A percentile compares a stretch with the other conserved stretches of the same genome.
Evolutionary conservation across 2,113 vertebrate species (phyloP).

Genomic region (Oncorhynchus clarkii): DNA sequence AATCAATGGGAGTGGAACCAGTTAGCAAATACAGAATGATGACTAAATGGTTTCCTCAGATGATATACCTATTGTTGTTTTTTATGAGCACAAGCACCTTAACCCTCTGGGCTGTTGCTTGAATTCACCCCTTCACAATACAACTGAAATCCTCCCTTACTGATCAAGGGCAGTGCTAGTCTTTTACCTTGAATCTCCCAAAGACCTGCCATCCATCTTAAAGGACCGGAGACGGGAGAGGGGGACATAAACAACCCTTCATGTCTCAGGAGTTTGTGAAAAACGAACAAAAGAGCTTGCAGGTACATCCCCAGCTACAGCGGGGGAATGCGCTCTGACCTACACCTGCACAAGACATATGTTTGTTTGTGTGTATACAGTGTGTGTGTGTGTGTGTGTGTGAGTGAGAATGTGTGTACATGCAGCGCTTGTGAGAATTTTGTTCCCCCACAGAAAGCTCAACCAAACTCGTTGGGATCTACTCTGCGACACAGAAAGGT

Average conservation of each 20-base stretch:
- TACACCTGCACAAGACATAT: too few species aligned
- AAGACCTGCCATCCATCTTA: constrained; percentile 45
- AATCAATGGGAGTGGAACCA: neutral
- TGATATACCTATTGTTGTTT: neutral
- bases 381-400: neutral
- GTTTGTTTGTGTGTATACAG: neutral
- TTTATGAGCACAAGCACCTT: neutral
- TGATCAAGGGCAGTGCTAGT: constrained; percentile 14
- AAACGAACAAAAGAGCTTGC: constrained; percentile 67
- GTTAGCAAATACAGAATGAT: neutral
- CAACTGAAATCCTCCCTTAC: constrained; percentile 11
- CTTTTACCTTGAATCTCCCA: constrained; percentile 41
- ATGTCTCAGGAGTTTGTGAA: constrained; percentile 63
- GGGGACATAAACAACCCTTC: constrained; percentile 61
- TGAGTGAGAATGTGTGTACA: neutral
- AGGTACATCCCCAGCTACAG: constrained; percentile 61
- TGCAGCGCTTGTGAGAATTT: constrained; percentile 5
- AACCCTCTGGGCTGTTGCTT: constrained; percentile 1
- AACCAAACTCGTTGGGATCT: too few species aligned
- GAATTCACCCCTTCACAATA: constrained; percentile 6
- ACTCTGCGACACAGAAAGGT: too few species aligned
- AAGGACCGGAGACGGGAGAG: constrained; percentile 50
- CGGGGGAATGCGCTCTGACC: constrained; percentile 55
- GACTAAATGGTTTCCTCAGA: neutral
- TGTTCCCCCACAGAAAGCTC: too few species aligned